Evolutionary conservation across 2,888 invertebrate species (phyloP), one percentile per base, ranked within the genome.

Genomic region (Tipula vernalis): DNA sequence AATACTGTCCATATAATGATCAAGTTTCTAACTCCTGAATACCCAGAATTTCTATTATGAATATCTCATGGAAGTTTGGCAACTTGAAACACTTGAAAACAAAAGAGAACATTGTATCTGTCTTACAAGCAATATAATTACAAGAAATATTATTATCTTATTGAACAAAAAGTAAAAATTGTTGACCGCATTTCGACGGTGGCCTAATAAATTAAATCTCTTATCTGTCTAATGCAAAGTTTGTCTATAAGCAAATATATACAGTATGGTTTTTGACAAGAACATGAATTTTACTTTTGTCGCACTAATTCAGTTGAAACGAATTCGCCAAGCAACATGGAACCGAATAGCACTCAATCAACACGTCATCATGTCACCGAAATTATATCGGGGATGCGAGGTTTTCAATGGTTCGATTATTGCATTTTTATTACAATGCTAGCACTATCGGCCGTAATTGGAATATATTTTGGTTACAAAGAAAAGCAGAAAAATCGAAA

Each of bases 401-500:
- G 28, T 8, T 92, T 93, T 87, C 90, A 90, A 3, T 88, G 89
- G 83, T 88, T 89, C 71, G 93, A 93, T 89, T 93, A 93, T 89
- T 87, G 90, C 0, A 91, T 93, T 41, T 93, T 93, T 88, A 90
- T 88, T 2, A 36, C 89, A 2, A 92, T 93, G 92, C 88, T 93
- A 71, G 51, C 89, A 1, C 88, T 91, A 3, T 93, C 93, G 57
- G 92, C 92, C 3, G 89, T 89, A 3, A 91, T 93, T 83, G 93
- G 93, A 0, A 88, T 93, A 85, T 93, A 92, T 88, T 93, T 92
- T 87, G 93, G 92, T 18, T 92, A 92, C 87, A 89, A 90, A 10
- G 41, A 85, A 3, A n/a, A 18, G 8, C 92, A 91, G 10, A 71
- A 71, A 71, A 71, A 2, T 28, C 6, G 28, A 3, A 71, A 71